Evolutionary conservation across 2,113 vertebrate species (phyloP).

Genomic region (Gambusia holbrooki): DNA sequence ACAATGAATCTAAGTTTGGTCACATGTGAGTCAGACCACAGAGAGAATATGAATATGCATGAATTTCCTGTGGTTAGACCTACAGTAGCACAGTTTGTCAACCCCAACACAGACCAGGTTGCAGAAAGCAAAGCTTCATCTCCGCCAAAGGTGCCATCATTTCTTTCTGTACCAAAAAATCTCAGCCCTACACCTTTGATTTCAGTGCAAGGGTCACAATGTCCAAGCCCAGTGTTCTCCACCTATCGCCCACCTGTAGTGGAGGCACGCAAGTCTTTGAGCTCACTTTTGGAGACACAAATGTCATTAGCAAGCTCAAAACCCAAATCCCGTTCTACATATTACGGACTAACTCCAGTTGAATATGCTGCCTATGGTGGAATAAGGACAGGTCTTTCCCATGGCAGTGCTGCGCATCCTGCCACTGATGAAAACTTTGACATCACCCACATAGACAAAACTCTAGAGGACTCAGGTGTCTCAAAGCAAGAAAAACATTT

Average conservation of each 20-base stretch:
- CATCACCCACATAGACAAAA: constrained; percentile 26
- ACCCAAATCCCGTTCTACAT: constrained; percentile 71
- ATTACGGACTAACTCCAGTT: constrained; percentile 78
- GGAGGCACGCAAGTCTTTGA: constrained; percentile 68
- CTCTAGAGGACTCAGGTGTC: constrained; percentile 20
- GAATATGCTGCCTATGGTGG: constrained; percentile 77
- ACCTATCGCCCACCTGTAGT: constrained; percentile 52
- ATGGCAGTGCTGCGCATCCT: constrained; percentile 29
- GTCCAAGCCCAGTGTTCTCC: constrained; percentile 22
- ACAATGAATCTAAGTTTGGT: constrained; percentile 23
- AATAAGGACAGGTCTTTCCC: constrained; percentile 53
- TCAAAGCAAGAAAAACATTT: constrained; percentile 37
- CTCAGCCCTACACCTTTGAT: constrained; percentile 15
- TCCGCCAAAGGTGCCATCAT: constrained; percentile 63
- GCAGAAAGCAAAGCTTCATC: constrained; percentile 31
- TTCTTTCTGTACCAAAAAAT: constrained; percentile 44
- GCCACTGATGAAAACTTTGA: constrained; percentile 36
- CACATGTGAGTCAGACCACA: constrained; percentile 29
- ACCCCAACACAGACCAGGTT: constrained; percentile 39
- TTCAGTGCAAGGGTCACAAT: constrained; percentile 25
- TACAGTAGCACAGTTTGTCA: constrained; percentile 15
- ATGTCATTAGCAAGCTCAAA: constrained; percentile 60
- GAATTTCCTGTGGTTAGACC: constrained; percentile 41
- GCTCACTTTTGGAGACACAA: constrained; percentile 67
- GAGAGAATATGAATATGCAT: constrained; percentile 26